Percentiles rank a stretch among this genome's conserved stretches.
phyloP scores from a whole-genome alignment of 1,140 invertebrate species.

The Globodera rostochiensis region DNA sequence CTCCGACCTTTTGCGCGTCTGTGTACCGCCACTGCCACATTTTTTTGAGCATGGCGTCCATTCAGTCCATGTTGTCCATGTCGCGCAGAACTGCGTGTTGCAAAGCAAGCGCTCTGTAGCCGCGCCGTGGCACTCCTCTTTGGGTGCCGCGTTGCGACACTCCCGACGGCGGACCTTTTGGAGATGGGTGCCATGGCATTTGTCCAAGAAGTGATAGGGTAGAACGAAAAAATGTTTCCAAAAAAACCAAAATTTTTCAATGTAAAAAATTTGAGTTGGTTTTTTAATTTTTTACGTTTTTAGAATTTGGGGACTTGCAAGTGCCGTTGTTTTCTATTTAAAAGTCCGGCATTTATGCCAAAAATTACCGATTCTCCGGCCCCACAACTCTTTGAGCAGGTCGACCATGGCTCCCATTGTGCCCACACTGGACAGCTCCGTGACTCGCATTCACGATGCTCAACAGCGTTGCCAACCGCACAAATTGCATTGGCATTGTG shows the following conservation, averaged over 20 bases:
- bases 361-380: constrained; percentile 19
- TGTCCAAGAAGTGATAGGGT: too few species aligned
- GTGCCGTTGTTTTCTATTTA: too few species aligned
- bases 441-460: constrained; percentile 13
- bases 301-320: too few species aligned
- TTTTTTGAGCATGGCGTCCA: constrained; percentile 13
- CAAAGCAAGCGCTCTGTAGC: constrained; percentile 18
- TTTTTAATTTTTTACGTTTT: too few species aligned
- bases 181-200: too few species aligned
- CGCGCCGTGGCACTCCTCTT: constrained; percentile 19
- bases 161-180: constrained; percentile 17
- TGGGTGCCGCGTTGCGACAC: constrained; percentile 3
- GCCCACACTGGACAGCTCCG: constrained; percentile 18
- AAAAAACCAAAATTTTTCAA: too few species aligned
- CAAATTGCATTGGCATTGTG: constrained; percentile 21
- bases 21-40: constrained; percentile 5
- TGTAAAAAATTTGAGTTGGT: too few species aligned
- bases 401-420: constrained; percentile 24
- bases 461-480: not conserved
- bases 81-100: constrained; percentile 18
- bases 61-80: constrained; percentile 12
- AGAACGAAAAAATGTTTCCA: too few species aligned
- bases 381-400: constrained; percentile 29
- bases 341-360: not conserved
- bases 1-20: constrained; percentile 10